Base-by-base conservation (phyloP, 92 coral and sea anemone genomes). In the Parazoanthus atlanticus region DNA sequence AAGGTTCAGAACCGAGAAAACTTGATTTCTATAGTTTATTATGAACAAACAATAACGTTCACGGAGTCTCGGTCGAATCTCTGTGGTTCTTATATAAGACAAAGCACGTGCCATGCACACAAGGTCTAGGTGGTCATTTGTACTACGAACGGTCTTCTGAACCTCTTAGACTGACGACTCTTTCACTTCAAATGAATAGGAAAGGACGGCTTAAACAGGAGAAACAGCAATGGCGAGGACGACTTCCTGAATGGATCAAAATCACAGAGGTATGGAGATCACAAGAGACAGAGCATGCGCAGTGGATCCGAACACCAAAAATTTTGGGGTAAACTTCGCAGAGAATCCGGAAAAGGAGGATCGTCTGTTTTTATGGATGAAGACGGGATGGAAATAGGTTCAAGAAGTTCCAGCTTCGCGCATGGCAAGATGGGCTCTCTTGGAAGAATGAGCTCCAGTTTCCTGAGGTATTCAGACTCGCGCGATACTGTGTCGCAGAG, bases 291-390 rank as follows among this genome's bases (percentile, higher is more conserved):
- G 25, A 46, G 66, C 43, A 28, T 69, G 43, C 31, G 79, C 29
- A 32, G 30, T 76, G 19, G 72, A 30, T 46, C 81, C 28, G 84
- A 58, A 13, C 83, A 80, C 15, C 90, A 74, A 36, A 74, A 61
- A 43, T 91, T 91, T 19, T 74, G 74, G 67, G 87, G 89, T 16
- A 36, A 74, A 43, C 65, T 91, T 29, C 46, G 81, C 71, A 75
- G 78, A 69, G 81, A 40, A 33, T 46, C 87, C 0, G 38, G 78
- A n/a, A 84, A 52, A 70, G 43, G 78, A 71, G 49, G 29, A 1
- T 67, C 78, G 5, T 84, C 87, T 5, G 40, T 17, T 13, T 84
- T 69, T 21, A 10, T 41, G 52, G 29, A 84, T 17, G 67, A 70
- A 67, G 78, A 43, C 40, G 61, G 67, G 6, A 31, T 38, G 11